Conservation (phyloP, 2,888 invertebrate genomes). For the Torymus aiolomorphi region DNA sequence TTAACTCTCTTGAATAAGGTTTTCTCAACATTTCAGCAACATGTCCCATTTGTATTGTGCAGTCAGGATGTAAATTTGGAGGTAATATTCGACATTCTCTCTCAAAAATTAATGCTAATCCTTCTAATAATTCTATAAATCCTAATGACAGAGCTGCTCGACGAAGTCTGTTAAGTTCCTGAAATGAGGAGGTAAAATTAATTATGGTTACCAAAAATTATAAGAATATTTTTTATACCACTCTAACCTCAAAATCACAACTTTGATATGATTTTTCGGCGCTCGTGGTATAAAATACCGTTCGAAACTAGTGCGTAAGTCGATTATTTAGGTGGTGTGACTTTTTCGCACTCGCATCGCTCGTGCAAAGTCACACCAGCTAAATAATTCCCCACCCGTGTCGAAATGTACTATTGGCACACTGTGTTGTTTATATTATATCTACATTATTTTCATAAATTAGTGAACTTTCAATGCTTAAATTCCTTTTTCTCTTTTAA, state of each 20-base stretch:
- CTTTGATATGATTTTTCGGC: too few relatives aligned
- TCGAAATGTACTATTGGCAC: too few relatives aligned
- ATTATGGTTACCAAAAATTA: too few relatives aligned
- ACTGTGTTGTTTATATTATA: neutral
- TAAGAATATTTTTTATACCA: too few relatives aligned
- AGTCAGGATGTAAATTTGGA: conserved; percentile 87
- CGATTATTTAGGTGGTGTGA: too few relatives aligned
- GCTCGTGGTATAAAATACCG: too few relatives aligned
- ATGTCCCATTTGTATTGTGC: conserved; percentile 91
- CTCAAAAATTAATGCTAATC: conserved; percentile 90
- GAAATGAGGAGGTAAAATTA: conserved; percentile 58
- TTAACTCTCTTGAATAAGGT: conserved; percentile 77
- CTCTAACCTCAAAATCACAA: too few relatives aligned
- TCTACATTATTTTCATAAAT: neutral
- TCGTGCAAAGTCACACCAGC: too few relatives aligned
- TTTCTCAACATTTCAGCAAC: conserved; percentile 89
- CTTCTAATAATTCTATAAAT: conserved; percentile 91
- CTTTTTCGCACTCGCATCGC: too few relatives aligned
- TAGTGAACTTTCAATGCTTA: neutral
- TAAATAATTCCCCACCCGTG: too few relatives aligned
- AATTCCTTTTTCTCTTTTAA: neutral
- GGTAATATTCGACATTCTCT: conserved; percentile 90
- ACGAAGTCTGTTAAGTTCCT: conserved; percentile 94
- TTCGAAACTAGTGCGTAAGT: too few relatives aligned
- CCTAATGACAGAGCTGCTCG: conserved; percentile 94